phyloP scores from a whole-genome alignment of 2,888 invertebrate species.

The Rotaria sp. region DNA sequence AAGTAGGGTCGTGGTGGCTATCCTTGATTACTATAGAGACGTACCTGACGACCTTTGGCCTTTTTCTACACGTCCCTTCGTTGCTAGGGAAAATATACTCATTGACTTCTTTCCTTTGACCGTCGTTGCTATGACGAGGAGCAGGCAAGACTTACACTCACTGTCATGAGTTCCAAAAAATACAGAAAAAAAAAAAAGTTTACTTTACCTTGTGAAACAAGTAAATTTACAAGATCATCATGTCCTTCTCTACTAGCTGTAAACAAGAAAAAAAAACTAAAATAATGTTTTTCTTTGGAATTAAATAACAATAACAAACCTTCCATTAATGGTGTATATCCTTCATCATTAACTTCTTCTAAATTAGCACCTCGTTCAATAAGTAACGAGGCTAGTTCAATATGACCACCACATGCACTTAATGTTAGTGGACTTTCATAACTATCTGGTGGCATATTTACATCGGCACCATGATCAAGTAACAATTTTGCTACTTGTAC shows the following conservation, averaged over 20 bases:
- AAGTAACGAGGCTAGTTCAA: conserved; percentile 85
- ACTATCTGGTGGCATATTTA: conserved; percentile 97
- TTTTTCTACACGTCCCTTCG: too few relatives aligned
- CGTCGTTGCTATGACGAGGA: too few relatives aligned
- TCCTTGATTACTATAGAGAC: too few relatives aligned
- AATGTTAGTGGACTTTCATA: conserved; percentile 96
- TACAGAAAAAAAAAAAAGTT: background rate
- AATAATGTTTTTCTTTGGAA: background rate
- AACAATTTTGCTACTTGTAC: conserved; percentile 89
- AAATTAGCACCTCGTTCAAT: conserved; percentile 95
- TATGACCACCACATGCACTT: conserved; percentile 96
- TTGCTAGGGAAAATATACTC: too few relatives aligned
- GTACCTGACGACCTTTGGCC: too few relatives aligned
- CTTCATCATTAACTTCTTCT: conserved; percentile 97
- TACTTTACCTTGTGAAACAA: conserved; percentile 66
- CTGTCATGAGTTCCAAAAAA: too few relatives aligned
- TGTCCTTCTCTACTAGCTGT: conserved; percentile 88
- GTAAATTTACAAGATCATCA: conserved; percentile 89
- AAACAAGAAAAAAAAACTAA: background rate
- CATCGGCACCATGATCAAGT: conserved; percentile 83
- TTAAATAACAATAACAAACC: conserved; percentile 43
- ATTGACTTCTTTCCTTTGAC: too few relatives aligned
- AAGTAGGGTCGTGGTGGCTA: too few relatives aligned
- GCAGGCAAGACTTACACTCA: too few relatives aligned
- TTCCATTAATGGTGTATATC: conserved; percentile 97